phyloP scores from a whole-genome alignment of 2,113 vertebrate genomes.

The Eptesicus fuscus region DNA sequence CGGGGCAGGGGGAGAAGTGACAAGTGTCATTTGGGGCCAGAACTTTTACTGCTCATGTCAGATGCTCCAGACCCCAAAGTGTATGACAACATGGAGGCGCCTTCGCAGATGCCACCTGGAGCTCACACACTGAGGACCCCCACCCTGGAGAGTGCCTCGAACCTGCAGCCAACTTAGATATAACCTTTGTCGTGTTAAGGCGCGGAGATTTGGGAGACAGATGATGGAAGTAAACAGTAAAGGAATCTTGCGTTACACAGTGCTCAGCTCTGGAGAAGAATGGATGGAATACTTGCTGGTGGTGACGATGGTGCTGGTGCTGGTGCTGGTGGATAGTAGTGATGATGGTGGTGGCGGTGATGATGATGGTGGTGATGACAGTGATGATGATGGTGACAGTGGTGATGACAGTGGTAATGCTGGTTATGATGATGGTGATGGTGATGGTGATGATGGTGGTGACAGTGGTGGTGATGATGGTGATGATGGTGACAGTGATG shows the following conservation, averaged over 20 bases:
- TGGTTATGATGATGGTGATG: rapidly evolving
- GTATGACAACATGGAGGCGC: background rate
- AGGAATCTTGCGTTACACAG: background rate
- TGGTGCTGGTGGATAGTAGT: background rate
- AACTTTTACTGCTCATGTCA: background rate
- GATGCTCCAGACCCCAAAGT: background rate
- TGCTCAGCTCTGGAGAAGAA: background rate
- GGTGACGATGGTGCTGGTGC: background rate
- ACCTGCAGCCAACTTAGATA: rapidly evolving
- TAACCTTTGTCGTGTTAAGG: too few species aligned
- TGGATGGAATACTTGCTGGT: too few species aligned
- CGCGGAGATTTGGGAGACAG: too few species aligned
- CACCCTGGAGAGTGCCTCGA: background rate
- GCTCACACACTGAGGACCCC: too few species aligned
- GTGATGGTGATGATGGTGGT: background rate
- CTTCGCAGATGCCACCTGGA: background rate
- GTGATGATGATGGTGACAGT: rapidly evolving
- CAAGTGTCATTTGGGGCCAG: background rate
- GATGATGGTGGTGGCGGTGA: background rate
- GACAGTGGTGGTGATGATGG: background rate
- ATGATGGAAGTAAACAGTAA: background rate
- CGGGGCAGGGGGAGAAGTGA: background rate
- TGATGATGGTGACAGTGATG: background rate
- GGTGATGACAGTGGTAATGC: rapidly evolving
- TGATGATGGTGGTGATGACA: rapidly evolving